These are phyloP conservation scores for Onychostoma macrolepis DNA, from an alignment of 2,113 vertebrate species.

Conservation along the genomic window DNA sequence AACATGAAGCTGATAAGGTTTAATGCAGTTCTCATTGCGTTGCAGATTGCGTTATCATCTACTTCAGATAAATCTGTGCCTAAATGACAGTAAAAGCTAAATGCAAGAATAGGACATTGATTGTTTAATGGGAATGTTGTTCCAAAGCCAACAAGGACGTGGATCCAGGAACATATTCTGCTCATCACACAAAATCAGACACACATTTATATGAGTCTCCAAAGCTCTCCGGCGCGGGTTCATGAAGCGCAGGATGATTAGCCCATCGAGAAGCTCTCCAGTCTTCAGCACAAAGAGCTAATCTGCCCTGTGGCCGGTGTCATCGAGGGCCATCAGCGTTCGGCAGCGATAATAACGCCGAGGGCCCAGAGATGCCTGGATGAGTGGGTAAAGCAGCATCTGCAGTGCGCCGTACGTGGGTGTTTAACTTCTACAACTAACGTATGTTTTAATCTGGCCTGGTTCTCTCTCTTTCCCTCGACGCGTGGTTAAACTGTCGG, in stretches of 20 bases:
- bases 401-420: background rate
- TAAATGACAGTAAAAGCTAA: background rate
- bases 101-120: background rate
- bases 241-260: conserved; percentile 22
- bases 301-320: background rate
- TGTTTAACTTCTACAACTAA: background rate
- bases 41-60: background rate
- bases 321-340: background rate
- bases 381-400: background rate
- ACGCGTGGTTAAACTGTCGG: conserved; percentile 2
- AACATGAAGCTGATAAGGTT: background rate
- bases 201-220: background rate
- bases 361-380: background rate
- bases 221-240: background rate
- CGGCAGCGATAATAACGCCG: background rate
- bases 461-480: background rate
- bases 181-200: background rate
- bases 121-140: background rate
- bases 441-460: background rate
- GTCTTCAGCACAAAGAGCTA: conserved; percentile 14
- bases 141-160: background rate
- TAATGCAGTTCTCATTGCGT: too few relatives aligned
- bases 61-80: background rate
- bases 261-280: conserved; percentile 2
- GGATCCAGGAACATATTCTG: background rate